Evolutionary conservation across 2,113 vertebrate species (phyloP), one percentile per base, ranked within the genome.

Genomic region (Cervus canadensis): DNA sequence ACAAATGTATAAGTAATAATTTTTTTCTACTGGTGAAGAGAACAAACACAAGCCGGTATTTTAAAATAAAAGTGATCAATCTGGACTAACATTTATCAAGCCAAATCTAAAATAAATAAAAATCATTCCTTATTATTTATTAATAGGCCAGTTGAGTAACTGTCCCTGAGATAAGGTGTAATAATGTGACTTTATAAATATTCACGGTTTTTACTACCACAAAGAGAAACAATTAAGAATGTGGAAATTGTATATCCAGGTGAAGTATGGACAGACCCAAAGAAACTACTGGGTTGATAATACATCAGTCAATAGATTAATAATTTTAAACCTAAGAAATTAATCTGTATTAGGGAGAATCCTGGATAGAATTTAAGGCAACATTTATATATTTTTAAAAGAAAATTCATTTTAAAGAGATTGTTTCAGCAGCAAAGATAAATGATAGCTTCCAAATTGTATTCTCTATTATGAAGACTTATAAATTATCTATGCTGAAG

Each of bases 381-480:
- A 97, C 54, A 97, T 95, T 98, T 94, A 98, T 95, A 28, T 40
- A 86, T 76, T 94, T 90, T 59, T 19, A 56, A 79, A 89, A 93
- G 71, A 26, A 95, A 90, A 36, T n/a, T 4, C 5, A 6, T 83
- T 87, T 92, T 56, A 57, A 95, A 97, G 84, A 96, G 67, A 93
- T 98, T 96, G 92, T 98, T 98, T 97, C 97, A 94, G 86, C 93
- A 96, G 91, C 57, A 97, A 89, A 97, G 94, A 97, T 88, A 86
- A 96, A 93, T 57, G 89, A 91, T 85, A 96, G 87, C 96, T 79
- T 95, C 54, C 92, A 96, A 88, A 92, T 2, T 91, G 4, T 86
- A 59, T 21, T 52, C n/a, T 52, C 30, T 64, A 57, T 28, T 54
- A 79, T 33, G 81, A 94, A 86, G 28, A 89, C 28, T 71, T 54